Conservation (phyloP, 2,888 invertebrate species). For the Seladonia tumulorum region DNA sequence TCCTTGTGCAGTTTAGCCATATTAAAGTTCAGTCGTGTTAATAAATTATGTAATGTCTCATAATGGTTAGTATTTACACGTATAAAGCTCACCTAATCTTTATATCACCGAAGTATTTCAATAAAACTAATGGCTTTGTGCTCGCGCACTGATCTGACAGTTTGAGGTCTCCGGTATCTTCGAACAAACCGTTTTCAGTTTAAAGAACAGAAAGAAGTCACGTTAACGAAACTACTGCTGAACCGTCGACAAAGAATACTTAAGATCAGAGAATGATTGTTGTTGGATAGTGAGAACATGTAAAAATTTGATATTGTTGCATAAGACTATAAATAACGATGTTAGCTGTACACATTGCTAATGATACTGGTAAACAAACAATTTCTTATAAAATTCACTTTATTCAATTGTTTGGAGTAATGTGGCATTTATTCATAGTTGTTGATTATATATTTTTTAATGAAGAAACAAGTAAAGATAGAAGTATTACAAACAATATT, state of each 20-base stretch:
- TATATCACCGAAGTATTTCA: constrained; percentile 30
- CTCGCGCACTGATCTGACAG: constrained; percentile 38
- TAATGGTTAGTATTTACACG: constrained; percentile 34
- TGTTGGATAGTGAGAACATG: not conserved
- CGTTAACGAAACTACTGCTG: not conserved
- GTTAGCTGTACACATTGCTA: not conserved
- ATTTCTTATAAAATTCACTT: not conserved
- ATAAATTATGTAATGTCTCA: constrained; percentile 32
- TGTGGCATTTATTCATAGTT: not conserved
- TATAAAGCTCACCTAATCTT: constrained; percentile 62
- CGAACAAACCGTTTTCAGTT: constrained; percentile 37
- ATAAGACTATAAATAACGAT: not conserved
- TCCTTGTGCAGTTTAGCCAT: constrained; percentile 70
- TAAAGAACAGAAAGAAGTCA: constrained; percentile 30
- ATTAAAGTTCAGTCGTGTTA: constrained; percentile 36
- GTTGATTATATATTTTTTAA: not conserved
- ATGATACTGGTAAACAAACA: not conserved
- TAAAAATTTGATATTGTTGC: not conserved
- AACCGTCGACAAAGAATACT: not conserved
- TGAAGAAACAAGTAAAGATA: not conserved
- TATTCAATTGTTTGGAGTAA: not conserved
- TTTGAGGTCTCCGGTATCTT: constrained; percentile 28
- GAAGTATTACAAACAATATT: not conserved
- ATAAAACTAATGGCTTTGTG: constrained; percentile 24
- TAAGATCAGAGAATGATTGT: not conserved